phyloP scores from a whole-genome alignment of 2,797 vertebrate species.

The Arctocebus calabarensis region DNA sequence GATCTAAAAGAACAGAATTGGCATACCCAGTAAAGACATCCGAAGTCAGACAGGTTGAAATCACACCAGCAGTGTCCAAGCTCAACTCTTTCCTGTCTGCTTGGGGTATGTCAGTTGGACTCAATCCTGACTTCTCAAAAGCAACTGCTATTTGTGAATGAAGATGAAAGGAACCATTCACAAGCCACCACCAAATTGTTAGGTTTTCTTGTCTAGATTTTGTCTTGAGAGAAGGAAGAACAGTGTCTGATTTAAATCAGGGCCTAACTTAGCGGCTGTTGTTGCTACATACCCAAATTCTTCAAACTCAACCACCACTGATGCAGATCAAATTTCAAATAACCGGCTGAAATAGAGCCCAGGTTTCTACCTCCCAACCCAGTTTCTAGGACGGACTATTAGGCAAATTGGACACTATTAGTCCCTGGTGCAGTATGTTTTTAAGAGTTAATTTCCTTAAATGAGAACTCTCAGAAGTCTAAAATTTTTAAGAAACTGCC shows the following conservation, averaged over 20 bases:
- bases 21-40: background rate
- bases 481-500: constrained; percentile 79
- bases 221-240: constrained; percentile 66
- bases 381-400: constrained; percentile 42
- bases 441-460: constrained; percentile 78
- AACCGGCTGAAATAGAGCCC: constrained; percentile 53
- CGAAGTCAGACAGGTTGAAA: background rate
- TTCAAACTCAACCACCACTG: constrained; percentile 61
- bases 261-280: constrained; percentile 60
- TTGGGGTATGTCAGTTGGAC: constrained; percentile 1
- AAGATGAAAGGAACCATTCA: constrained; percentile 70
- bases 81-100: background rate
- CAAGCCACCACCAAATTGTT: background rate
- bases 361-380: constrained; percentile 22
- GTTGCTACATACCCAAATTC: constrained; percentile 57
- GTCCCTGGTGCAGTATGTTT: constrained; percentile 55
- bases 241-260: constrained; percentile 67
- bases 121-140: background rate
- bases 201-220: constrained; percentile 63
- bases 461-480: constrained; percentile 70
- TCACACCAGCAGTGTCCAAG: background rate
- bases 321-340: constrained; percentile 74
- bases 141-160: constrained; percentile 70
- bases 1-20: background rate
- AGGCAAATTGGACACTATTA: constrained; percentile 57